These are phyloP conservation scores for Gryllus longicercus DNA, from an alignment of 2,888 invertebrate genomes.

Conservation along the genomic window DNA sequence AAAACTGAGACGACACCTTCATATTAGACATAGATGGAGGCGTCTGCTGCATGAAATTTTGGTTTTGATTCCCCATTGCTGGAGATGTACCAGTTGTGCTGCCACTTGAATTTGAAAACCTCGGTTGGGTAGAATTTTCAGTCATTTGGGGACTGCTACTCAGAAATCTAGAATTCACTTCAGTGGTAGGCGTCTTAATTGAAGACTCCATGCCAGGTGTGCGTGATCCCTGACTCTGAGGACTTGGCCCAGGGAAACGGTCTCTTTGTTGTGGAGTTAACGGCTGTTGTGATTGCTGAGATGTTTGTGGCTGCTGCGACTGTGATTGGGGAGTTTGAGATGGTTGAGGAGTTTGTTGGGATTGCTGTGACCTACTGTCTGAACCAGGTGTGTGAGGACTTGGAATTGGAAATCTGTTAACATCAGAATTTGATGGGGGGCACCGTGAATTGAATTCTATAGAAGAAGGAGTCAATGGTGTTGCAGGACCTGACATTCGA, in stretches of 20 bases:
- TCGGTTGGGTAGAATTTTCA: slow-evolving; percentile 48
- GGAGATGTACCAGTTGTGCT: slow-evolving; percentile 37
- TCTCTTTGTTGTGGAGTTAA: neutral
- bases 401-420: slow-evolving; percentile 51
- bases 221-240: slow-evolving; percentile 39
- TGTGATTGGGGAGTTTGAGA: neutral
- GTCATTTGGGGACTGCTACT: slow-evolving; percentile 42
- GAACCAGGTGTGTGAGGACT: slow-evolving; percentile 51
- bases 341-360: slow-evolving; percentile 42
- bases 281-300: slow-evolving; percentile 18
- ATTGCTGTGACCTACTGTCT: slow-evolving; percentile 41
- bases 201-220: slow-evolving; percentile 36
- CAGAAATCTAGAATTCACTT: slow-evolving; percentile 42
- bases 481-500: slow-evolving; percentile 48
- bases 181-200: slow-evolving; percentile 36
- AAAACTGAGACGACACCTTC: slow-evolving; percentile 36
- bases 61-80: slow-evolving; percentile 33
- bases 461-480: slow-evolving; percentile 52
- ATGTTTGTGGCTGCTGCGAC: slow-evolving; percentile 21
- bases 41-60: slow-evolving; percentile 34
- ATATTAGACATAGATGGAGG: slow-evolving; percentile 31
- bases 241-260: slow-evolving; percentile 43
- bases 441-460: slow-evolving; percentile 48
- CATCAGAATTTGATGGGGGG: slow-evolving; percentile 43
- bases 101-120: slow-evolving; percentile 35